phyloP scores from a whole-genome alignment of 2,888 invertebrate genomes.

The Spialia ferax region DNA sequence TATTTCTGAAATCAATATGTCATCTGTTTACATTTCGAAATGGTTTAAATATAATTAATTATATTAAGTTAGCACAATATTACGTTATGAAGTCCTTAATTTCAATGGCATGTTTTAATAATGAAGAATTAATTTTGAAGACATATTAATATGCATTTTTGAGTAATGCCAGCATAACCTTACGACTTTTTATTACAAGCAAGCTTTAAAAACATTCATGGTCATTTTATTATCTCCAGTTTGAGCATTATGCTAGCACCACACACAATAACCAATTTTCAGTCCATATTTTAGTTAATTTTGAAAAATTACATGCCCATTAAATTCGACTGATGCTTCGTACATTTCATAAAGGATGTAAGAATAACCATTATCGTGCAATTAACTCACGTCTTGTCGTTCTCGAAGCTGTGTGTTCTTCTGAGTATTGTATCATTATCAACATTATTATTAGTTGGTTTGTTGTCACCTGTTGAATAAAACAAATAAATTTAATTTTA shows the following conservation, averaged over 20 bases:
- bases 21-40: conserved; percentile 42
- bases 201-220: too few species aligned
- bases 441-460: conserved; percentile 71
- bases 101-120: conserved; percentile 27
- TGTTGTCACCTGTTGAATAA: conserved; percentile 83
- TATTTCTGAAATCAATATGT: conserved; percentile 58
- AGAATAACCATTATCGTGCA: background rate
- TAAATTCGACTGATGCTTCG: conserved; percentile 1
- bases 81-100: conserved; percentile 44
- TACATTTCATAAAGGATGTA: conserved; percentile 8
- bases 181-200: background rate
- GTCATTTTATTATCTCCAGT: background rate
- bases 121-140: conserved; percentile 34
- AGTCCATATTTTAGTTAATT: conserved; percentile 46
- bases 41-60: conserved; percentile 14
- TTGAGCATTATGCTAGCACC: conserved; percentile 13
- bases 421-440: conserved; percentile 87
- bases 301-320: conserved; percentile 48
- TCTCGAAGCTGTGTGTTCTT: conserved; percentile 95
- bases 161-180: conserved; percentile 34
- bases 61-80: conserved; percentile 57
- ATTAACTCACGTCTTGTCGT: conserved; percentile 93
- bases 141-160: conserved; percentile 26
- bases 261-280: conserved; percentile 25
- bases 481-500: conserved; percentile 2